A percentile compares a stretch with the other conserved stretches of the same genome.
Conservation (phyloP, 2,888 invertebrate species). For the Acanthosoma haemorrhoidale region DNA sequence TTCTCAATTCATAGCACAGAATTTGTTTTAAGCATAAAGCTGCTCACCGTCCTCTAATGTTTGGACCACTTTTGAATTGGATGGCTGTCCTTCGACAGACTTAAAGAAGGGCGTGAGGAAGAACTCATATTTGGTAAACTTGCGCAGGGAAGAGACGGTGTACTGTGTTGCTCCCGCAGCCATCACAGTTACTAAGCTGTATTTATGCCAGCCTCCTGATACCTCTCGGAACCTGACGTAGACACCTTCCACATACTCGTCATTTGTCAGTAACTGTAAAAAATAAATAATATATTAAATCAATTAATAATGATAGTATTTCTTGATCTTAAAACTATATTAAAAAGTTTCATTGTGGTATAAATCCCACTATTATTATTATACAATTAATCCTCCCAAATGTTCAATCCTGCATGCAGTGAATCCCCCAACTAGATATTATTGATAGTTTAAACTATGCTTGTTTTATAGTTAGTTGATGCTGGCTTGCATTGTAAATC, state of each 20-base stretch:
- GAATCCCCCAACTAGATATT: too few relatives aligned
- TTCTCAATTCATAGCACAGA: too few relatives aligned
- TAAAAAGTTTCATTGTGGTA: too few relatives aligned
- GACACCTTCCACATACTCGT: conserved; percentile 60
- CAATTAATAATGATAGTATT: neutral
- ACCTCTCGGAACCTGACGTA: conserved; percentile 63
- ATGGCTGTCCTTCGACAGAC: conserved; percentile 82
- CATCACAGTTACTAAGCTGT: conserved; percentile 63
- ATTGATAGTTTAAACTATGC: too few relatives aligned
- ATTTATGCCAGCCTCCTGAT: conserved; percentile 53
- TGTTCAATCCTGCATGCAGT: too few relatives aligned
- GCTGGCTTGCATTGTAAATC: too few relatives aligned
- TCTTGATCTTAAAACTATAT: too few relatives aligned
- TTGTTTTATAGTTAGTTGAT: too few relatives aligned
- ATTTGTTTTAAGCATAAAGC: too few relatives aligned
- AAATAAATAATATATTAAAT: neutral
- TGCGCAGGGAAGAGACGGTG: conserved; percentile 69
- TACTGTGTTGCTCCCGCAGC: conserved; percentile 68
- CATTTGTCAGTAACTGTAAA: conserved; percentile 49
- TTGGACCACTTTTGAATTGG: conserved; percentile 76
- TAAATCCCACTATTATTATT: too few relatives aligned
- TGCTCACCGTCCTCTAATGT: conserved; percentile 41
- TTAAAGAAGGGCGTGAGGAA: conserved; percentile 87
- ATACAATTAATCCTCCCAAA: too few relatives aligned
- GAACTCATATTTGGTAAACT: conserved; percentile 83